These are phyloP conservation scores for Drosophila biarmipes DNA, from an alignment of 1,140 invertebrate genomes.

Conservation along the genomic window DNA sequence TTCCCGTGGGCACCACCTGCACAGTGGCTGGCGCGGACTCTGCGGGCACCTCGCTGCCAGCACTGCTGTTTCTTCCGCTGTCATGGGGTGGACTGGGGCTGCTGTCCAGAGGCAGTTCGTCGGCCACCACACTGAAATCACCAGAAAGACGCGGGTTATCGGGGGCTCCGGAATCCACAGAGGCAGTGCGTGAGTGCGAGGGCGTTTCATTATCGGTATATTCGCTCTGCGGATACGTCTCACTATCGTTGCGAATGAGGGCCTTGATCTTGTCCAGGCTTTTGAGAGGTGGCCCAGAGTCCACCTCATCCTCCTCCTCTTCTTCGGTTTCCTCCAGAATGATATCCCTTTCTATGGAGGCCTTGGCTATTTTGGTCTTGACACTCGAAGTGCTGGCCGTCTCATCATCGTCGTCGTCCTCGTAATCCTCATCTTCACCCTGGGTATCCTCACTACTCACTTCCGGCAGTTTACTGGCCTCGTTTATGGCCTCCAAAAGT, in stretches of 20 bases:
- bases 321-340: constrained; percentile 48
- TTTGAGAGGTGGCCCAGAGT: background rate
- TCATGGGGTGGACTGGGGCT: constrained; percentile 68
- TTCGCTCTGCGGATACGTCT: constrained; percentile 73
- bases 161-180: constrained; percentile 53
- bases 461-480: constrained; percentile 50
- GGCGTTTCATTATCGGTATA: constrained; percentile 65
- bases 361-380: constrained; percentile 70
- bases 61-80: constrained; percentile 64
- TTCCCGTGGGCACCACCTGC: constrained; percentile 71
- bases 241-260: constrained; percentile 70
- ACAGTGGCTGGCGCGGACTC: constrained; percentile 31
- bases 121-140: constrained; percentile 77
- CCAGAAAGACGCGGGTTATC: constrained; percentile 28
- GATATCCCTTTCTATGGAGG: constrained; percentile 67
- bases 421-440: constrained; percentile 29
- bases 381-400: constrained; percentile 69
- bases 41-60: constrained; percentile 42
- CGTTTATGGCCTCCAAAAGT: constrained; percentile 60
- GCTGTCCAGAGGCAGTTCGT: constrained; percentile 67
- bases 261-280: constrained; percentile 73
- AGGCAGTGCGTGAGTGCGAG: constrained; percentile 70
- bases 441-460: constrained; percentile 49
- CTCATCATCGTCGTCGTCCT: constrained; percentile 65
- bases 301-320: constrained; percentile 26